These are phyloP conservation scores for Phasia obesa DNA, from an alignment of 2,888 invertebrate species.

Conservation along the genomic window DNA sequence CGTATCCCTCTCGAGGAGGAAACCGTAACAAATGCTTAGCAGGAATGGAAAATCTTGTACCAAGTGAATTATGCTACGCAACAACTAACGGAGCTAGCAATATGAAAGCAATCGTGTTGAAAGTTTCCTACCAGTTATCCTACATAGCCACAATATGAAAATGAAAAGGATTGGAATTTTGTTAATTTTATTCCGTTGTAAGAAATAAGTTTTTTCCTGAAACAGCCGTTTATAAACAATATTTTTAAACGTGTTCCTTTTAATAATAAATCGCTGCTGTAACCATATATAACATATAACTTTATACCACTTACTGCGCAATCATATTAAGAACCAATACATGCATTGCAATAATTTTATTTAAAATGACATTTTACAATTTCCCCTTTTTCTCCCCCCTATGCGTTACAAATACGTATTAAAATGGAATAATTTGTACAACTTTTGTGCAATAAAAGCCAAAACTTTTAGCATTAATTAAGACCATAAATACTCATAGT, in stretches of 20 bases:
- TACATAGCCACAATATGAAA: no score
- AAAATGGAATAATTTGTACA: slow-evolving; percentile 49
- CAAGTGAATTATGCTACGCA: no score
- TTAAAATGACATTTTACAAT: slow-evolving; percentile 40
- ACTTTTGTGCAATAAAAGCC: slow-evolving; percentile 53
- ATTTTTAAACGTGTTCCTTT: neutral
- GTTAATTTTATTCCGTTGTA: no score
- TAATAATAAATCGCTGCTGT: slow-evolving; percentile 8
- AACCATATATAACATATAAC: neutral
- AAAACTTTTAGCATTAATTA: slow-evolving; percentile 65
- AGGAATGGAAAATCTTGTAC: no score
- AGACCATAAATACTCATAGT: slow-evolving; percentile 64
- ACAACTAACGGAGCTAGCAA: no score
- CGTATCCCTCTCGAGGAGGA: no score
- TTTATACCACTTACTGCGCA: neutral
- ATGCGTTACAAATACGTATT: slow-evolving; percentile 29
- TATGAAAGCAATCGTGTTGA: no score
- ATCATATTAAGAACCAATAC: neutral
- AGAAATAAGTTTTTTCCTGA: no score
- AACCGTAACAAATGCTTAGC: no score
- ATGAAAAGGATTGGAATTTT: no score
- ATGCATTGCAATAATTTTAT: slow-evolving; percentile 56
- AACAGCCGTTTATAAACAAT: no score
- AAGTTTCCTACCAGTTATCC: no score
- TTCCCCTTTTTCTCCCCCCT: neutral